Conservation (phyloP, 1,140 invertebrate genomes). For the Orius insidiosus region DNA sequence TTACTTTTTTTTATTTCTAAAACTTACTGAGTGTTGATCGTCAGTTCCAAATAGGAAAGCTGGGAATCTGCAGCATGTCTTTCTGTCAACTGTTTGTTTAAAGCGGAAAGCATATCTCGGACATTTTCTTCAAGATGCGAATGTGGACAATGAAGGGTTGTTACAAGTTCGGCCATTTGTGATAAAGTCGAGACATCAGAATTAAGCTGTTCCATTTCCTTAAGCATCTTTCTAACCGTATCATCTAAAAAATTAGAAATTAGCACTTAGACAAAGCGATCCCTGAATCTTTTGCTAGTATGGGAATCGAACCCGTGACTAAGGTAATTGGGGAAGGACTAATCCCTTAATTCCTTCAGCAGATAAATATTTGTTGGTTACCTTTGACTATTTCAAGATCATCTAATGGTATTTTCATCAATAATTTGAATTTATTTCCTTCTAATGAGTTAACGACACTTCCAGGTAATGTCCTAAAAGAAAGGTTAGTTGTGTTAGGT, state of each 20-base stretch:
- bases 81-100: constrained; percentile 66
- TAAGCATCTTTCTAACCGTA: constrained; percentile 54
- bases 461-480: constrained; percentile 45
- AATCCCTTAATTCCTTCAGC: no score
- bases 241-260: constrained; percentile 56
- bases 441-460: constrained; percentile 63
- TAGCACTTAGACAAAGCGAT: no score
- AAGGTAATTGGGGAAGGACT: no score
- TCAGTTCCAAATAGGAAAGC: constrained; percentile 62
- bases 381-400: constrained; percentile 82
- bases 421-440: constrained; percentile 87
- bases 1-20: no score
- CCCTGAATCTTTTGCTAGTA: no score
- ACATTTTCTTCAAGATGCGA: constrained; percentile 62
- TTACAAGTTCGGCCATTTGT: constrained; percentile 65
- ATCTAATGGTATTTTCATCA: constrained; percentile 76
- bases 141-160: constrained; percentile 54
- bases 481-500: no score
- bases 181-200: constrained; percentile 67
- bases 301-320: no score
- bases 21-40: constrained; percentile 72
- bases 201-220: constrained; percentile 63
- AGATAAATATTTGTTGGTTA: no score
- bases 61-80: constrained; percentile 64
- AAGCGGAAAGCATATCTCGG: constrained; percentile 53